Percentiles rank a stretch among this genome's conserved stretches.
Evolutionary conservation across 2,888 invertebrate species (phyloP).

Genomic region (Drosophila falleni): DNA sequence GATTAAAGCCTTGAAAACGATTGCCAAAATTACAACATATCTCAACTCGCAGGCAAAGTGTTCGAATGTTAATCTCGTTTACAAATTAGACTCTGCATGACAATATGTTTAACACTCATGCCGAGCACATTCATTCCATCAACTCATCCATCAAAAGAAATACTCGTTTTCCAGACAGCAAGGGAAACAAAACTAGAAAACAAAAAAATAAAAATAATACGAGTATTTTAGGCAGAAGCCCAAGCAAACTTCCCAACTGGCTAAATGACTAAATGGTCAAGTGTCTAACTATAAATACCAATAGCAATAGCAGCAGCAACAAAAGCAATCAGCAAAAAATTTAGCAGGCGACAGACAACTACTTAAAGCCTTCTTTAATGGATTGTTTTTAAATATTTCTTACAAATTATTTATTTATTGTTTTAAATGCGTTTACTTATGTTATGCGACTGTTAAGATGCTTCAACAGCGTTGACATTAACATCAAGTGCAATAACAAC

Average conservation of each 20-base stretch:
- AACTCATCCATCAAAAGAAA: constrained; percentile 5
- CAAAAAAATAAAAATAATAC: constrained; percentile 18
- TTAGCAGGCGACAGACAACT: neutral
- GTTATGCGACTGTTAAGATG: constrained; percentile 68
- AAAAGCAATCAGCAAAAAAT: constrained; percentile 1
- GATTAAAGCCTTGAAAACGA: constrained; percentile 71
- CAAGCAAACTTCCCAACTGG: constrained; percentile 17
- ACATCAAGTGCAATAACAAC: constrained; percentile 42
- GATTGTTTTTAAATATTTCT: constrained; percentile 16
- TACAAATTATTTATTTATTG: constrained; percentile 41
- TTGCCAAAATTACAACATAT: constrained; percentile 65
- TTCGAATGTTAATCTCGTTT: constrained; percentile 67
- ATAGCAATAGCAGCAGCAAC: constrained; percentile 39
- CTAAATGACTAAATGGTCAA: constrained; percentile 18
- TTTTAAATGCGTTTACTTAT: constrained; percentile 55
- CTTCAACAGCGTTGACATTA: constrained; percentile 47
- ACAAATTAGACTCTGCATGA: constrained; percentile 71
- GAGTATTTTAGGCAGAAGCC: constrained; percentile 21
- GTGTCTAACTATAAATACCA: constrained; percentile 66
- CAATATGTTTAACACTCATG: constrained; percentile 75
- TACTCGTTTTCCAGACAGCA: constrained; percentile 29
- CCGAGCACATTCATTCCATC: constrained; percentile 36
- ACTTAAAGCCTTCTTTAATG: constrained; percentile 4
- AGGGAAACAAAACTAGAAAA: constrained; percentile 19
- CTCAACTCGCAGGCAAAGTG: neutral